Percentiles rank a stretch among this genome's conserved stretches.
phyloP scores from a whole-genome alignment of 2,888 invertebrate species.

The Eupithecia centaureata region DNA sequence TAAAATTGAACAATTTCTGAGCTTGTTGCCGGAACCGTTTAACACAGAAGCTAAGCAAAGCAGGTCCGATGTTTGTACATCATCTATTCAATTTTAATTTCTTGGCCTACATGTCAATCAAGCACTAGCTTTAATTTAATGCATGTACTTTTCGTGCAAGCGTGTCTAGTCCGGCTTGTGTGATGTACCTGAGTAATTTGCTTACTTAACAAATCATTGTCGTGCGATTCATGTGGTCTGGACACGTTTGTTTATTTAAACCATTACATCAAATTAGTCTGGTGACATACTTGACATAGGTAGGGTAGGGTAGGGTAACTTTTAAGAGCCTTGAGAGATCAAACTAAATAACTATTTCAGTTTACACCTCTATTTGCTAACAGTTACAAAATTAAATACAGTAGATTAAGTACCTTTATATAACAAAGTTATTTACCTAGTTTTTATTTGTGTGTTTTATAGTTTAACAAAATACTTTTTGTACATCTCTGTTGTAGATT shows the following conservation, averaged over 20 bases:
- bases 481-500: slow-evolving; percentile 83
- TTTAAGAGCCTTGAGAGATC: too few relatives aligned
- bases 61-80: slow-evolving; percentile 78
- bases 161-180: not conserved
- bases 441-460: slow-evolving; percentile 21
- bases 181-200: not conserved
- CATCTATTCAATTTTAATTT: not conserved
- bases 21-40: slow-evolving; percentile 89
- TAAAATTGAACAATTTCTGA: slow-evolving; percentile 89
- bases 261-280: not conserved
- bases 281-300: too few relatives aligned
- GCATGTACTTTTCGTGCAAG: not conserved
- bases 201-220: not conserved
- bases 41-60: slow-evolving; percentile 86
- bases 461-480: slow-evolving; percentile 41
- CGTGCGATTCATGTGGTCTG: not conserved
- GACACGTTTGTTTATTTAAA: not conserved
- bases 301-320: too few relatives aligned
- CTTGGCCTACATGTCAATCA: not conserved
- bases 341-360: too few relatives aligned
- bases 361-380: not conserved
- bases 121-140: not conserved
- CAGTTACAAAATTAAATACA: not conserved
- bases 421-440: not conserved
- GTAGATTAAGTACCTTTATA: not conserved